phyloP scores from a whole-genome alignment of 2,113 vertebrate species.

The Toxotes jaculatrix region DNA sequence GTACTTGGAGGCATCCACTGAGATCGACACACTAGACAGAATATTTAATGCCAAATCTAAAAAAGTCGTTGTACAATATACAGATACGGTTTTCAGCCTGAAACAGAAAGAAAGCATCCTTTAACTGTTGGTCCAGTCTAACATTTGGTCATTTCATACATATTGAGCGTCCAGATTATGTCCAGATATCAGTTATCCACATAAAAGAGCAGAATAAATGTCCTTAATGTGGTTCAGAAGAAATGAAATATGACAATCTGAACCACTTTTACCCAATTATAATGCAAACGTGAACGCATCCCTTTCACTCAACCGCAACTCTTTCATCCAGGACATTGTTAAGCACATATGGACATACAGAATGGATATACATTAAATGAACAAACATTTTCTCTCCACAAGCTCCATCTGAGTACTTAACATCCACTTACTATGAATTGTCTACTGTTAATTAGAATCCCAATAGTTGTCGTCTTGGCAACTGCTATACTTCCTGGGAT shows the following conservation, averaged over 20 bases:
- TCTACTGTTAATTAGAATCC: no score
- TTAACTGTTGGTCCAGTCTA: not conserved
- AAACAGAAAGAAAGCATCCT: constrained; percentile 3
- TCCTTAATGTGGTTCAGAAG: not conserved
- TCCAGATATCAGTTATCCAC: not conserved
- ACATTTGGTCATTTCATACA: not conserved
- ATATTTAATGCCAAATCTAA: not conserved
- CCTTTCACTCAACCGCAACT: no score
- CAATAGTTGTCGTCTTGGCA: no score
- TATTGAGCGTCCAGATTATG: not conserved
- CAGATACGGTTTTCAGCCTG: not conserved
- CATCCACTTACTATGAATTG: no score
- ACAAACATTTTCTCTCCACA: no score
- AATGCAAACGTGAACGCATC: not conserved
- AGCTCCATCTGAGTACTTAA: no score
- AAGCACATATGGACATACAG: no score
- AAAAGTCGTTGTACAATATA: not conserved
- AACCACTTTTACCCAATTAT: no score
- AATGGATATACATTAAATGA: no score
- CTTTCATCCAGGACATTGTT: no score
- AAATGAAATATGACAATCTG: not conserved
- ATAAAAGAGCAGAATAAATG: not conserved
- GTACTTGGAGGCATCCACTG: not conserved
- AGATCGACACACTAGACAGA: constrained; percentile 2
- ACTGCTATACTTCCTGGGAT: no score